Conservation (phyloP, 2,888 invertebrate genomes). For the Hypena proboscidalis region DNA sequence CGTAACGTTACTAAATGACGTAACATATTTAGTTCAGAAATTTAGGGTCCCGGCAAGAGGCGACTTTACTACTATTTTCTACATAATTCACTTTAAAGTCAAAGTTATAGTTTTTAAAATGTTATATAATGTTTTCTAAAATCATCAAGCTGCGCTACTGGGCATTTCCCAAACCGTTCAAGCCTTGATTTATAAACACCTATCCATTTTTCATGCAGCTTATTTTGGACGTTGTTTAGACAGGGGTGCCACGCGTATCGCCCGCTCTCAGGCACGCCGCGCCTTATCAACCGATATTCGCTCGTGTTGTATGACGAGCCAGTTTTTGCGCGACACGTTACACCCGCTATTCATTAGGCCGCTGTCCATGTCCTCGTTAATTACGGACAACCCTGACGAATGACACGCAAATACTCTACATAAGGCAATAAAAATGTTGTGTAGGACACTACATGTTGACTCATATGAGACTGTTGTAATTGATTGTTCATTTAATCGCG, state of each 20-base stretch:
- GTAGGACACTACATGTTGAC: background rate
- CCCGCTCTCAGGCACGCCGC: slow-evolving; percentile 30
- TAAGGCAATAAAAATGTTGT: slow-evolving; percentile 31
- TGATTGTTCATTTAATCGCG: too few relatives aligned
- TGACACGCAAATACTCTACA: slow-evolving; percentile 57
- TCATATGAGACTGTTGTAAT: too few relatives aligned
- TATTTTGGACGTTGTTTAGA: slow-evolving; percentile 15
- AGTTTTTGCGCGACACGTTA: slow-evolving; percentile 76
- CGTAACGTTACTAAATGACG: too few relatives aligned
- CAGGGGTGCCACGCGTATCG: slow-evolving; percentile 11
- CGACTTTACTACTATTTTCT: too few relatives aligned
- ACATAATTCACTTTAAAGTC: too few relatives aligned
- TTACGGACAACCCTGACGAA: slow-evolving; percentile 73
- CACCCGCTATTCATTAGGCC: slow-evolving; percentile 79
- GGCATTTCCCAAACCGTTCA: background rate
- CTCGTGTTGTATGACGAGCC: slow-evolving; percentile 67
- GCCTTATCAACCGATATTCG: slow-evolving; percentile 43
- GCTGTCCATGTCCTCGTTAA: slow-evolving; percentile 75
- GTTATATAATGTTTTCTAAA: too few relatives aligned
- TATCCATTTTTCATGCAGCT: slow-evolving; percentile 18
- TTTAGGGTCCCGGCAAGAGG: too few relatives aligned
- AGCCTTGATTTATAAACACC: slow-evolving; percentile 12
- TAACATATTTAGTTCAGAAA: too few relatives aligned
- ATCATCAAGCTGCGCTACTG: too few relatives aligned
- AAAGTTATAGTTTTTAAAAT: too few relatives aligned